These are phyloP conservation scores for Aleiodes alternator DNA, from an alignment of 2,888 invertebrate genomes.

Conservation along the genomic window DNA sequence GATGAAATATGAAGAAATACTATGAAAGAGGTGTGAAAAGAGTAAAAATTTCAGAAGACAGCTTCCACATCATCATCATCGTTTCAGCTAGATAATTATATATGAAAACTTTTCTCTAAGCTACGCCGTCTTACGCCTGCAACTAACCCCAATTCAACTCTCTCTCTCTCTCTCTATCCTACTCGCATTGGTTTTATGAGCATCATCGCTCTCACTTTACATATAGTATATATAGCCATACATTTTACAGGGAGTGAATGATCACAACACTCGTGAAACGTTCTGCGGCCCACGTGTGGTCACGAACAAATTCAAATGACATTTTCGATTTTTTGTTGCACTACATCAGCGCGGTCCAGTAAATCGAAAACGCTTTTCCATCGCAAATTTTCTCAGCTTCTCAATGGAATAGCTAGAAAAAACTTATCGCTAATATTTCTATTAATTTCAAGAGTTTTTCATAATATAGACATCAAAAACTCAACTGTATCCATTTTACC, in stretches of 20 bases:
- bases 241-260: background rate
- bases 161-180: background rate
- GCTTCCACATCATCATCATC: constrained; percentile 53
- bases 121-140: background rate
- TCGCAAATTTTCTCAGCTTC: no score
- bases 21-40: background rate
- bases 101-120: background rate
- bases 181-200: background rate
- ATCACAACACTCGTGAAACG: constrained; percentile 4
- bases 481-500: no score
- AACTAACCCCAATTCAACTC: background rate
- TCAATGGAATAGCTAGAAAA: no score
- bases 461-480: no score
- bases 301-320: background rate
- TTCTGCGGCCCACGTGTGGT: constrained; percentile 20
- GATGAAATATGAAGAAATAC: background rate
- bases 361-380: no score
- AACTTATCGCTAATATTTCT: no score
- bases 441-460: no score
- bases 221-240: no score
- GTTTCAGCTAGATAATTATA: background rate
- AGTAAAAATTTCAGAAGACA: constrained; percentile 34
- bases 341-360: no score
- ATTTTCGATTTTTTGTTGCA: no score
- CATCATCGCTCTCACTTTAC: background rate